Percentiles rank a stretch among this genome's conserved stretches.
Evolutionary conservation across 2,797 vertebrate genomes (phyloP).

Genomic region (Enteromius treurensis): DNA sequence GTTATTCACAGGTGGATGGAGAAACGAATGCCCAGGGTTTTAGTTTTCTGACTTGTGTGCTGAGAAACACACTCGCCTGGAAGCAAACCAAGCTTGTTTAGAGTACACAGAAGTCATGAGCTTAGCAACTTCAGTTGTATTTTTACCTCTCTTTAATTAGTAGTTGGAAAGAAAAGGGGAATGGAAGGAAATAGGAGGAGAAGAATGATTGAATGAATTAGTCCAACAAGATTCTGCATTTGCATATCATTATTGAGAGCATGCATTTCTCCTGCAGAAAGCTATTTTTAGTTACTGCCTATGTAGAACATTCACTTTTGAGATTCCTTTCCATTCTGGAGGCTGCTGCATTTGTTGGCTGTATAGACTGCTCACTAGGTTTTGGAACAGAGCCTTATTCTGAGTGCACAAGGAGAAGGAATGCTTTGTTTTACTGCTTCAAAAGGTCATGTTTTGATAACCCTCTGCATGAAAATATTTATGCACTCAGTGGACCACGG

Average conservation of each 20-base stretch:
- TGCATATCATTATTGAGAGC: background rate
- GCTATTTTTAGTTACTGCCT: background rate
- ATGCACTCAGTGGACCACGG: constrained; percentile 64
- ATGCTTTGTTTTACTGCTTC: constrained; percentile 71
- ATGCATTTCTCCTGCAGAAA: background rate
- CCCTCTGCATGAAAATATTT: constrained; percentile 76
- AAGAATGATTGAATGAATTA: background rate
- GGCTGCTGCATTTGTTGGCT: background rate
- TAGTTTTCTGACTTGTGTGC: constrained; percentile 71
- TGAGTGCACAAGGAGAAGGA: constrained; percentile 64
- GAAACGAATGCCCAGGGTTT: constrained; percentile 64
- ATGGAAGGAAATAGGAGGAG: background rate
- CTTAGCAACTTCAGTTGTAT: constrained; percentile 65
- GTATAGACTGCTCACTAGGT: background rate
- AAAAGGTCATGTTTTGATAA: constrained; percentile 75
- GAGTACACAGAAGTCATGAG: constrained; percentile 54
- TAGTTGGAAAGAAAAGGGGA: constrained; percentile 44
- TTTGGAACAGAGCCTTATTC: constrained; percentile 50
- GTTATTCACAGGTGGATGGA: constrained; percentile 55
- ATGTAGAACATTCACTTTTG: background rate
- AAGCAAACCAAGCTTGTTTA: constrained; percentile 54
- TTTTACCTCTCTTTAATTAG: constrained; percentile 69
- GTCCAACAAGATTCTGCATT: background rate
- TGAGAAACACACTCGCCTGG: constrained; percentile 65
- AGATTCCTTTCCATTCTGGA: background rate